Conservation (phyloP, 2,888 invertebrate genomes). For the Sisyra nigra region DNA sequence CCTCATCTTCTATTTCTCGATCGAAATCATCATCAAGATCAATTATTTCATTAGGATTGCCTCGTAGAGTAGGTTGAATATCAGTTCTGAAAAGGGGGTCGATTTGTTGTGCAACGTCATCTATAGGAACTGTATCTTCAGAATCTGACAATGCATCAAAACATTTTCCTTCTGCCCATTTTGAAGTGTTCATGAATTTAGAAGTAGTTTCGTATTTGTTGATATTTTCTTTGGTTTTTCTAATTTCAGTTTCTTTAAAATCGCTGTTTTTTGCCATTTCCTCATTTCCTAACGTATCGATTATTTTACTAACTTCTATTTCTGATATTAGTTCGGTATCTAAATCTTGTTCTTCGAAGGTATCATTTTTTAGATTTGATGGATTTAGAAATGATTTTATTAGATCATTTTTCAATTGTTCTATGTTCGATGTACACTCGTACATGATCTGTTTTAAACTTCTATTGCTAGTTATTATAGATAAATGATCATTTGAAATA, state of each 20-base stretch:
- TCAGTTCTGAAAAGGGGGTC: constrained; percentile 11
- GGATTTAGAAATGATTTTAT: constrained; percentile 6
- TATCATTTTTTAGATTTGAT: not conserved
- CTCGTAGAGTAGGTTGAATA: constrained; percentile 33
- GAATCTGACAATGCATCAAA: constrained; percentile 10
- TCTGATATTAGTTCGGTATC: constrained; percentile 3
- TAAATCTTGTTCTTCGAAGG: constrained; percentile 5
- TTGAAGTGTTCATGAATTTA: not conserved
- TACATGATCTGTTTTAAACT: not conserved
- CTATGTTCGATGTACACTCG: not conserved
- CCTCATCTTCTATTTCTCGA: constrained; percentile 30
- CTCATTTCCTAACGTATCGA: constrained; percentile 5
- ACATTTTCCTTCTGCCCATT: not conserved
- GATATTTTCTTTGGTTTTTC: too few relatives aligned
- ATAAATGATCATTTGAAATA: constrained; percentile 5
- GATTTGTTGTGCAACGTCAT: constrained; percentile 10
- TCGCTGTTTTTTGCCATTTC: not conserved
- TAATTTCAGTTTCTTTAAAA: not conserved
- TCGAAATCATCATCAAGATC: constrained; percentile 37
- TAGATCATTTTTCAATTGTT: constrained; percentile 7
- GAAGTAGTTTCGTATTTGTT: not conserved
- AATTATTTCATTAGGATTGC: constrained; percentile 37
- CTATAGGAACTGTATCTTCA: constrained; percentile 9
- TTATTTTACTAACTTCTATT: constrained; percentile 2
- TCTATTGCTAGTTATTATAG: too few relatives aligned